Conservation (phyloP, 2,797 vertebrate species). For the Esox lucius region DNA sequence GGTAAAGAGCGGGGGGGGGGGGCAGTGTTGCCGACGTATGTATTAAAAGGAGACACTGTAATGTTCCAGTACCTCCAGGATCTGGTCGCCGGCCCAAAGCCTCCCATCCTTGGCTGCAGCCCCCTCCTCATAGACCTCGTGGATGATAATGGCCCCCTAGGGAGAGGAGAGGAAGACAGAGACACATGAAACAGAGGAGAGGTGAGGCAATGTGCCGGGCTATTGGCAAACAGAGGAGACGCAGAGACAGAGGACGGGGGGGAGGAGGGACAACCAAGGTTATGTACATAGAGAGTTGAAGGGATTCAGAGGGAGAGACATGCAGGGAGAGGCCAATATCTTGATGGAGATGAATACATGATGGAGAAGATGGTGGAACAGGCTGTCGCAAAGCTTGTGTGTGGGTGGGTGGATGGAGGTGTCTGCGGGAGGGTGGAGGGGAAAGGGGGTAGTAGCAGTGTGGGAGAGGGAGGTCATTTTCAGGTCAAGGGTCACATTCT, state of each 20-base stretch:
- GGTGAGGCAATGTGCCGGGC: not conserved
- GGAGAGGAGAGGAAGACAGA: not conserved
- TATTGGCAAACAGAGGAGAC: not conserved
- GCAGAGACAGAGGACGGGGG: not conserved
- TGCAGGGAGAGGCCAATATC: not conserved
- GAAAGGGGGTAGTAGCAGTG: no score
- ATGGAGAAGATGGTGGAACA: not conserved
- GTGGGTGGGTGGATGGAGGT: not conserved
- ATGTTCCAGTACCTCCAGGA: conserved; percentile 83
- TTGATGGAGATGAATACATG: not conserved
- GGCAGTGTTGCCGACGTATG: no score
- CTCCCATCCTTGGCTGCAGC: conserved; percentile 96
- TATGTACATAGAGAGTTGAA: not conserved
- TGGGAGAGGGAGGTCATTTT: conserved; percentile 41
- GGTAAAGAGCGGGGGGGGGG: not conserved
- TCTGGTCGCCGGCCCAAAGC: conserved; percentile 97
- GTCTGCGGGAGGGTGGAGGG: conserved; percentile 16
- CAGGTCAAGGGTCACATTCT: conserved; percentile 71
- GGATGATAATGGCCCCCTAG: conserved; percentile 96
- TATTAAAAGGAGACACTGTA: no score
- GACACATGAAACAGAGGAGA: not conserved
- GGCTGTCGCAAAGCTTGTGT: not conserved
- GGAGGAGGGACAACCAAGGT: not conserved
- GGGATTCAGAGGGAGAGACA: not conserved
- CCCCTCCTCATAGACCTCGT: conserved; percentile 97